Conservation (phyloP, 2,113 vertebrate species). For the Paramormyrops kingsleyae region DNA sequence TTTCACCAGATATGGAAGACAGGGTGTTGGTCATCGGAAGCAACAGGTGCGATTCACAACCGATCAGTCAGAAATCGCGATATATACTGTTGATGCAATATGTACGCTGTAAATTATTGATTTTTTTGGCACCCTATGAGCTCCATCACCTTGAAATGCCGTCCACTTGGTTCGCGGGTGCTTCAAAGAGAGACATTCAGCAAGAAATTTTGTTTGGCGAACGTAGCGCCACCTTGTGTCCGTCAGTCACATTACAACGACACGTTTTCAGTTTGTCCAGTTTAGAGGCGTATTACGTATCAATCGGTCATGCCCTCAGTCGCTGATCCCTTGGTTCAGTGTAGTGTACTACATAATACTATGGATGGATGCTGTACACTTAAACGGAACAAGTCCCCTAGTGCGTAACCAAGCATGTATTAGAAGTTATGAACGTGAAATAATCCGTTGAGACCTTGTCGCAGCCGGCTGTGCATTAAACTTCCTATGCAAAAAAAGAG, state of each 20-base stretch:
- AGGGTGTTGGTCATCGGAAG: constrained; percentile 15
- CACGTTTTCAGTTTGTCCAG: neutral
- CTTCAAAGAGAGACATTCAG: neutral
- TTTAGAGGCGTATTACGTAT: neutral
- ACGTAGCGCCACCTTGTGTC: neutral
- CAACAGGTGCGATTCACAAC: neutral
- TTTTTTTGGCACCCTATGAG: neutral
- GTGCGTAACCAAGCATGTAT: constrained; percentile 27
- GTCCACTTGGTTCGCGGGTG: neutral
- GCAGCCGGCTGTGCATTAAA: constrained; percentile 15
- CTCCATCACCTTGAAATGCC: neutral
- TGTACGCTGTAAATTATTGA: too few relatives aligned
- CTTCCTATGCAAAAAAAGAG: constrained; percentile 33
- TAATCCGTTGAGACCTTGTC: constrained; percentile 13
- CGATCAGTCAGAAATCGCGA: neutral
- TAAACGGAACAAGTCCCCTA: constrained; percentile 28
- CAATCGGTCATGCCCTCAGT: neutral
- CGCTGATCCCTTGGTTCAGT: neutral
- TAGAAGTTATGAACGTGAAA: neutral
- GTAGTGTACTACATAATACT: neutral
- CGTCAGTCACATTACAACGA: neutral
- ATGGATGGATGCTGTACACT: constrained; percentile 26
- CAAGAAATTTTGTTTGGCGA: neutral
- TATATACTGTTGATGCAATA: neutral
- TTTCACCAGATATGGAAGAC: constrained; percentile 18